Percentiles rank a stretch among this genome's conserved stretches.
Conservation (phyloP, 2,113 vertebrate genomes). For the Cavia aperea region DNA sequence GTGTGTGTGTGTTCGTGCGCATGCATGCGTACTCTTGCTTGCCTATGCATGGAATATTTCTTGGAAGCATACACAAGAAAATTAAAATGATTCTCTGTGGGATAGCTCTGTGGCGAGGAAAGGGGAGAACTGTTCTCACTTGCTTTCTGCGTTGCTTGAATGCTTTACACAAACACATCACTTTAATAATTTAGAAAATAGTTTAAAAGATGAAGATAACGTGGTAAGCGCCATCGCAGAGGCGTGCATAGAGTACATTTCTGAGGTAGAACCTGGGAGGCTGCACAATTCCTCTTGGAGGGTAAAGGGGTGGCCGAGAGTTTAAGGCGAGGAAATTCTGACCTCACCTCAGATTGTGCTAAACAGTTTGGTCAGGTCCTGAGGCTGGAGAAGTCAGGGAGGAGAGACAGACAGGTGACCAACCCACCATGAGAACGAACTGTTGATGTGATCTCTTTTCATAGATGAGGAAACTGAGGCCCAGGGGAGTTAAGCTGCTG, state of each 20-base stretch:
- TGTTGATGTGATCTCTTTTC: background rate
- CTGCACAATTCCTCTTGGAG: background rate
- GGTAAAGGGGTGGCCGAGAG: background rate
- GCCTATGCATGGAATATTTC: background rate
- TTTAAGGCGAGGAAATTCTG: background rate
- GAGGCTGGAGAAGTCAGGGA: background rate
- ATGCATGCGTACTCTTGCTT: background rate
- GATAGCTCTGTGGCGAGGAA: background rate
- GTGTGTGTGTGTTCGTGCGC: background rate
- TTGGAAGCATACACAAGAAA: constrained; percentile 6
- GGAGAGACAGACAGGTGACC: too few species aligned
- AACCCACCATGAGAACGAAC: background rate
- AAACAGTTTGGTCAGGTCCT: background rate
- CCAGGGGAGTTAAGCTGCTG: background rate
- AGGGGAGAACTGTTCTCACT: background rate
- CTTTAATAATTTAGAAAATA: background rate
- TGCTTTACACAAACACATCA: background rate
- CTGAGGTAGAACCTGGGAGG: background rate
- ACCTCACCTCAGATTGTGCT: background rate
- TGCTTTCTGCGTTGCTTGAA: background rate
- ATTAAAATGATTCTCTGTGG: background rate
- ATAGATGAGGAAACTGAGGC: background rate
- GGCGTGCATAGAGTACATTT: background rate
- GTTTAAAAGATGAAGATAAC: constrained; percentile 4
- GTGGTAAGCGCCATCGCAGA: background rate